Percentiles rank a stretch among this genome's conserved stretches.
phyloP scores from a whole-genome alignment of 1,140 invertebrate genomes.

The Brachystomella parvula region DNA sequence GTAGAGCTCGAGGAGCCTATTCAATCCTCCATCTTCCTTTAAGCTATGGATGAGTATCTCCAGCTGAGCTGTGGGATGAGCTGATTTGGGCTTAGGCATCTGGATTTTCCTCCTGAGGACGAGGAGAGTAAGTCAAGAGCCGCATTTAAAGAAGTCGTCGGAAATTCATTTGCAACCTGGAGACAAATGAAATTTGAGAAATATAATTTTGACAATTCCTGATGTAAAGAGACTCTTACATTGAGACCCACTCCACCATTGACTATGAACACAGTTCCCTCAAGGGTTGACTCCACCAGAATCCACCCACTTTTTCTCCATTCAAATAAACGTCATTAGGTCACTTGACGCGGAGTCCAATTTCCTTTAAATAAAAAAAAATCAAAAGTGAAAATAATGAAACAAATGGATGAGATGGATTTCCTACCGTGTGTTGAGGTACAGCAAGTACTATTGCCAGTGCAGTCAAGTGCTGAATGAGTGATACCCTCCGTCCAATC shows the following conservation, averaged over 20 bases:
- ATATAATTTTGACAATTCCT: no score
- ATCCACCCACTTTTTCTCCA: constrained; percentile 80
- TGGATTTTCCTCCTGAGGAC: no score
- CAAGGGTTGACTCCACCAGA: constrained; percentile 60
- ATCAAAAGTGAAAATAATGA: background rate
- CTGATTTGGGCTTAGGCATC: constrained; percentile 61
- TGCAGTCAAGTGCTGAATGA: constrained; percentile 77
- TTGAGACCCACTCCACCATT: constrained; percentile 82
- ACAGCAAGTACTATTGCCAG: constrained; percentile 72
- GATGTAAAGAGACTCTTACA: no score
- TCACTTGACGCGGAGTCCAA: constrained; percentile 75
- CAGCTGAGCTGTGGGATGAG: constrained; percentile 63
- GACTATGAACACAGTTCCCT: constrained; percentile 52
- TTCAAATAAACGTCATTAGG: constrained; percentile 89
- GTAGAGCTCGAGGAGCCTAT: constrained; percentile 68
- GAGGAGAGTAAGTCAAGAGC: background rate
- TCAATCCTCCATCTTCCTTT: constrained; percentile 54
- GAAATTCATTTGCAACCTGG: constrained; percentile 72
- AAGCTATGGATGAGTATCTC: constrained; percentile 63
- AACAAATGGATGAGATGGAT: constrained; percentile 3
- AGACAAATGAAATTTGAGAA: no score
- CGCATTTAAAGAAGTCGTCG: constrained; percentile 74
- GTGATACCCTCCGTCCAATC: constrained; percentile 61
- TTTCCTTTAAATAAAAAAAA: constrained; percentile 48
- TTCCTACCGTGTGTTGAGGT: constrained; percentile 59